A percentile compares a stretch with the other conserved stretches of the same genome.
These are phyloP conservation scores for Callyntrura sp. DNA, from an alignment of 2,888 invertebrate species.

Conservation along the genomic window DNA sequence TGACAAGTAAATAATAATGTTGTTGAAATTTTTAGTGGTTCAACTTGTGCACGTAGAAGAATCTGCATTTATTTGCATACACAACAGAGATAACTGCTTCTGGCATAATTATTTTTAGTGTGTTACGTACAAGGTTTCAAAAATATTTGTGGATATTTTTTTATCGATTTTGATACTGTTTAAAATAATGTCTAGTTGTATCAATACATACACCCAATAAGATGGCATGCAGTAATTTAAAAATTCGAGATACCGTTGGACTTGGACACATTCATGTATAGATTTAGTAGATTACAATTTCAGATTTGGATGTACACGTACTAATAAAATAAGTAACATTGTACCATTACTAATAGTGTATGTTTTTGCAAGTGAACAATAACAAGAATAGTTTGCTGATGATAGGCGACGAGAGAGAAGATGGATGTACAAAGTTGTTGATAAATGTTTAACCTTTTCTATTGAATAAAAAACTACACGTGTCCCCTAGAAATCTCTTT, in stretches of 20 bases:
- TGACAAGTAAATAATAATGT: no score
- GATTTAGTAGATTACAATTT: no score
- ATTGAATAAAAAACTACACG: neutral
- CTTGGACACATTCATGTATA: no score
- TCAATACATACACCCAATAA: no score
- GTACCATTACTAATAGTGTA: no score
- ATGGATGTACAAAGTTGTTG: neutral
- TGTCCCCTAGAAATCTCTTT: neutral
- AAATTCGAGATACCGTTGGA: no score
- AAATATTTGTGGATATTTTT: slow-evolving; percentile 18
- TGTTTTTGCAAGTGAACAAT: no score
- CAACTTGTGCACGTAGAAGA: neutral
- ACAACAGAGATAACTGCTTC: no score
- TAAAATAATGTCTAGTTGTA: neutral
- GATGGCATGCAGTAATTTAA: no score
- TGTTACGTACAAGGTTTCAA: neutral
- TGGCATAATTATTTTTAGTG: neutral
- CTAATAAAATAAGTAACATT: no score
- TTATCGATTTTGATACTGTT: neutral
- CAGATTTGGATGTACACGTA: no score
- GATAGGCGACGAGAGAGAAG: neutral
- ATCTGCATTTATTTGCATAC: neutral
- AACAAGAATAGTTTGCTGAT: no score
- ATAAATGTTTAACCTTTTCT: neutral
- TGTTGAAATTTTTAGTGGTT: neutral